Base-by-base conservation (phyloP, 2,797 vertebrate genomes). In the Pseudotriccus pelzelni region DNA sequence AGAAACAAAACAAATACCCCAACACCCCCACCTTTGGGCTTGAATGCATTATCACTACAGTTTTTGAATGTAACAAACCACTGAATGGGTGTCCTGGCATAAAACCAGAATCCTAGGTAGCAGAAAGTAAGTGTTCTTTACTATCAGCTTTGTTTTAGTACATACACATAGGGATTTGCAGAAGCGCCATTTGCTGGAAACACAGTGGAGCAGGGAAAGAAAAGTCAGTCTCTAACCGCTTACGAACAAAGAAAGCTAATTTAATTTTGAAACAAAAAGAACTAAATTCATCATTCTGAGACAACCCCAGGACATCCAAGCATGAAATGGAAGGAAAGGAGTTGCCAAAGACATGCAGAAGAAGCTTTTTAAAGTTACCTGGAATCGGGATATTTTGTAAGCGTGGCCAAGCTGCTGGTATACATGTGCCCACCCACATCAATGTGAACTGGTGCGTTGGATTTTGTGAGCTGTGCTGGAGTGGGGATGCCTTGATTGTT, bases 401-500 rank as follows among this genome's bases (percentile, higher is more conserved):
- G 98, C 60, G 99, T 99, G 91, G 99, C 99, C 98, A 99, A 97
- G 97, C 99, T 99, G 98, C 99, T 99, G 98, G 99, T 99, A 93
- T 99, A 99, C 99, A 99, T 99, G 98, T 99, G 99, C 88, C 99
- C 99, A 82, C 99, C 99, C 97, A 99, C 99, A n/a, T 99, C 99
- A 81, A 99, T 99, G 98, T 99, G 99, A 97, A 99, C 99, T 9
- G 99, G 99, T 25, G 99, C 99, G 81, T 99, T 99, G 98, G 99
- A 99, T 97, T 99, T 99, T 96, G 99, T 99, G 98, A 99, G 99
- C 95, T 99, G 99, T 90, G 99, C 99, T 95, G 99, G 98, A 90
- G 99, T 99, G 86, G 99, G 99, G 97, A 99, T 99, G 98, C 99
- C 99, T 99, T 99, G 99, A 98, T 98, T 99, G 98, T 98, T 99